Conservation (phyloP, 2,797 vertebrate genomes). For the Emys orbicularis region DNA sequence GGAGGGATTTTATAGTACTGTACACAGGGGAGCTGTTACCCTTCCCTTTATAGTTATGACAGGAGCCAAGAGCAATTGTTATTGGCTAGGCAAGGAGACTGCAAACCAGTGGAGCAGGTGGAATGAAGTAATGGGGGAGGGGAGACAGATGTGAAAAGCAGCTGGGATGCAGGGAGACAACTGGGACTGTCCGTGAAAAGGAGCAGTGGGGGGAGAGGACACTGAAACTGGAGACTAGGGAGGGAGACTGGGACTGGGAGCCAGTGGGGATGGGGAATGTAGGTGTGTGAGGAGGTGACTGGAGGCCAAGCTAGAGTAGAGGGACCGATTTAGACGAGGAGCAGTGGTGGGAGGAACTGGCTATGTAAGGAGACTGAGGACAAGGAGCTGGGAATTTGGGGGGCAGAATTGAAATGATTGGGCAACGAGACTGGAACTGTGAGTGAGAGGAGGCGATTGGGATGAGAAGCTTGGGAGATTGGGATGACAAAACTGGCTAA, state of each 20-base stretch:
- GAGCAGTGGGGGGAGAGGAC: neutral
- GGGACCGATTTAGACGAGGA: neutral
- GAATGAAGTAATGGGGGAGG: neutral
- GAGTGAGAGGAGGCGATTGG: neutral
- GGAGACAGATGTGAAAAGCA: neutral
- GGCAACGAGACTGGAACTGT: neutral
- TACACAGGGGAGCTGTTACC: no score
- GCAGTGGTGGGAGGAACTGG: neutral
- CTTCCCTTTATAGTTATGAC: no score
- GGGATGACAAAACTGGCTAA: rapidly evolving
- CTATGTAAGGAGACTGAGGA: neutral
- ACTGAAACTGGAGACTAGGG: neutral
- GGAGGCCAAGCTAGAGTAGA: neutral
- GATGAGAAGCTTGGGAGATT: neutral
- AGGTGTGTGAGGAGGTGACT: neutral
- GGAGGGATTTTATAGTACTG: no score
- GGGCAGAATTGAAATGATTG: neutral
- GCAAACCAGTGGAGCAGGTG: neutral
- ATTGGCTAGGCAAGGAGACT: neutral
- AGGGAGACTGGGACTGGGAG: neutral
- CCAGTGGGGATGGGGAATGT: neutral
- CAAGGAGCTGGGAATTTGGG: neutral
- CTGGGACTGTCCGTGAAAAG: neutral
- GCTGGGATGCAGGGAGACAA: neutral
- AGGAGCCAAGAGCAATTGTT: neutral